phyloP scores from a whole-genome alignment of 2,888 invertebrate genomes.

The Orchesella flavescens region DNA sequence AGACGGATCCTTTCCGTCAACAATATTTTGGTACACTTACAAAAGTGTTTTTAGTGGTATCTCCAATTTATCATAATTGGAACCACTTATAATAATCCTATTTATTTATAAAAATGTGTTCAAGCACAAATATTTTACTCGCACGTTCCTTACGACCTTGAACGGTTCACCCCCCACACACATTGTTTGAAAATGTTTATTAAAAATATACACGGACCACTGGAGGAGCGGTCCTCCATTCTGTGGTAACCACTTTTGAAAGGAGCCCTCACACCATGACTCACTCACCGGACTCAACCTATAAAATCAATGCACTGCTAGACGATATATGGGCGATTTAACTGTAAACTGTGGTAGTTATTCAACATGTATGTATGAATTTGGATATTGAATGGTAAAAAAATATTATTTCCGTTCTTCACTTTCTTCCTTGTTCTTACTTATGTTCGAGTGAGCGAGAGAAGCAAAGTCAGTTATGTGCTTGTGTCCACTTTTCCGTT shows the following conservation, averaged over 20 bases:
- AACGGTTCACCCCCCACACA: constrained; percentile 17
- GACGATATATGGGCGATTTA: constrained; percentile 1
- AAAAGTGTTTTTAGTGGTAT: constrained; percentile 5
- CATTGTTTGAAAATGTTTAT: constrained; percentile 5
- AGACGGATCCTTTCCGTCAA: constrained; percentile 25
- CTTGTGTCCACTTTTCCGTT: neutral
- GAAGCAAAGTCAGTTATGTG: neutral
- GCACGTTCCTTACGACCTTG: constrained; percentile 30
- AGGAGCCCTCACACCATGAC: constrained; percentile 53
- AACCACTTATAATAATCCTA: too few species aligned
- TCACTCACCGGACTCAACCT: constrained; percentile 18
- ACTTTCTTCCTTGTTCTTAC: constrained; percentile 2
- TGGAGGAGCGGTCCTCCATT: constrained; percentile 57
- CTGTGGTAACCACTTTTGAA: constrained; percentile 48
- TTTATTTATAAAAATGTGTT: neutral
- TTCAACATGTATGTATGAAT: neutral
- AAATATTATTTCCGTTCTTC: constrained; percentile 21
- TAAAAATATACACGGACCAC: constrained; percentile 34
- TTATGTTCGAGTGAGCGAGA: constrained; percentile 1
- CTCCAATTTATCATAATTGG: too few species aligned
- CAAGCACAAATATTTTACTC: neutral
- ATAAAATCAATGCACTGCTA: constrained; percentile 18
- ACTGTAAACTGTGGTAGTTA: constrained; percentile 23
- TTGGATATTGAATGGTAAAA: constrained; percentile 17
- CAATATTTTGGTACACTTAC: neutral